Percentiles rank a stretch among this genome's conserved stretches.
phyloP scores from a whole-genome alignment of 1,140 invertebrate species.

The Nautilus pompilius region DNA sequence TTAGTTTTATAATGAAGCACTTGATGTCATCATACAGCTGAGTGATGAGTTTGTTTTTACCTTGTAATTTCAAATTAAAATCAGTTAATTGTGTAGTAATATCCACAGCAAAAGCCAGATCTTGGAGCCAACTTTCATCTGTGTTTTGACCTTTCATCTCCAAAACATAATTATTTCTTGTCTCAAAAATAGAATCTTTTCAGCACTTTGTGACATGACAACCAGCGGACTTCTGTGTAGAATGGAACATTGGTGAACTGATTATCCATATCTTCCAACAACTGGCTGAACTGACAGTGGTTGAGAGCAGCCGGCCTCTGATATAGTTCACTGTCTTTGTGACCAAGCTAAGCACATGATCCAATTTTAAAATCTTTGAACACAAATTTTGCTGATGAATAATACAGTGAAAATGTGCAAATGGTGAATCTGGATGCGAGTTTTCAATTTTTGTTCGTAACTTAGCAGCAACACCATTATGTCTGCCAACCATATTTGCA shows the following conservation, averaged over 20 bases:
- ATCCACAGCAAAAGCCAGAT: slow-evolving; percentile 12
- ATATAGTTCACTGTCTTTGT: slow-evolving; percentile 13
- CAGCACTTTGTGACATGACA: slow-evolving; percentile 9
- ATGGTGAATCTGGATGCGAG: too few species aligned
- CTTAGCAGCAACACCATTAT: too few species aligned
- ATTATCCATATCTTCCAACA: slow-evolving; percentile 8
- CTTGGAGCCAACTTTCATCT: slow-evolving; percentile 11
- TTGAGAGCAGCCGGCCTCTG: slow-evolving; percentile 8
- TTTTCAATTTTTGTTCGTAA: too few species aligned
- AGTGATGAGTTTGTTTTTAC: slow-evolving; percentile 13
- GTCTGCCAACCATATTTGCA: too few species aligned
- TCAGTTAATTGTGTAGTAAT: slow-evolving; percentile 13
- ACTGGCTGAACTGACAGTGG: slow-evolving; percentile 11
- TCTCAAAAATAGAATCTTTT: slow-evolving; percentile 4
- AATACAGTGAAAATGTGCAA: too few species aligned
- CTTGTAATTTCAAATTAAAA: slow-evolving; percentile 12
- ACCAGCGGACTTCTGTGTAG: slow-evolving; percentile 4
- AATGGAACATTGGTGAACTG: slow-evolving; percentile 13
- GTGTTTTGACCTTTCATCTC: slow-evolving; percentile 8
- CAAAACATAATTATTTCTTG: slow-evolving; percentile 9
- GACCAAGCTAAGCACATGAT: too few species aligned
- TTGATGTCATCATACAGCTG: slow-evolving; percentile 6
- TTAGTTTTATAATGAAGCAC: slow-evolving; percentile 9
- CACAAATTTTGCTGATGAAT: too few species aligned
- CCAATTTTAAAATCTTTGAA: too few species aligned